A percentile compares a stretch with the other conserved stretches of the same genome.
Conservation (phyloP, 2,888 invertebrate genomes). For the Metellina segmentata region DNA sequence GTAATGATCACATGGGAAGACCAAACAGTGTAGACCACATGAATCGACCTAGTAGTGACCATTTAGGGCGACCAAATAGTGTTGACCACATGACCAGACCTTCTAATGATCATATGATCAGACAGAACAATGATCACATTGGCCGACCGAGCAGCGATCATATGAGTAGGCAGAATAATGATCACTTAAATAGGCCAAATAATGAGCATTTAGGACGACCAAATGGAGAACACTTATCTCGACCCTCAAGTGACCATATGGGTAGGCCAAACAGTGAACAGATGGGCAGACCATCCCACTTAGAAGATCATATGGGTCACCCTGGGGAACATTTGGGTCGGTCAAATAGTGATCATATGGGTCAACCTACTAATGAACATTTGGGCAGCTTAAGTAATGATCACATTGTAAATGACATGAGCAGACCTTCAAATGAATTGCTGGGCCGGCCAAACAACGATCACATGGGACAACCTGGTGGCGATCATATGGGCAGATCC, state of each 20-base stretch:
- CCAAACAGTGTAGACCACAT: conserved; percentile 65
- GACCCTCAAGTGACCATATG: conserved; percentile 52
- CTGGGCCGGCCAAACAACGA: conserved; percentile 52
- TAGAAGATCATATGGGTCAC: conserved; percentile 58
- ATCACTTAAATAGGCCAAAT: conserved; percentile 49
- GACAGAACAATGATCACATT: conserved; percentile 57
- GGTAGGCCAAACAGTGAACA: conserved; percentile 31
- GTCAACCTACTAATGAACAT: conserved; percentile 59
- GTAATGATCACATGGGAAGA: conserved; percentile 67
- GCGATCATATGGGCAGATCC: conserved; percentile 64
- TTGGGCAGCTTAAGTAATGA: conserved; percentile 68
- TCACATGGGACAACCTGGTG: conserved; percentile 50
- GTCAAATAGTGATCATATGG: conserved; percentile 53
- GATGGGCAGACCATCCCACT: conserved; percentile 43
- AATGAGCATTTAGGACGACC: conserved; percentile 63
- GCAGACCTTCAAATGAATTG: conserved; percentile 54
- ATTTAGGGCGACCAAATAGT: conserved; percentile 60
- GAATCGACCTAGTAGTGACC: conserved; percentile 51
- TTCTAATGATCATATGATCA: conserved; percentile 38
- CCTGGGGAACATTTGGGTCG: conserved; percentile 53
- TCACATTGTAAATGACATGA: conserved; percentile 68
- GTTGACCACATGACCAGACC: conserved; percentile 58
- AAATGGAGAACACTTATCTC: conserved; percentile 53
- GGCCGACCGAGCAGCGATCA: conserved; percentile 34
- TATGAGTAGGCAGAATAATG: conserved; percentile 43